phyloP scores from a whole-genome alignment of 2,888 invertebrate species.

The Timema podura region DNA sequence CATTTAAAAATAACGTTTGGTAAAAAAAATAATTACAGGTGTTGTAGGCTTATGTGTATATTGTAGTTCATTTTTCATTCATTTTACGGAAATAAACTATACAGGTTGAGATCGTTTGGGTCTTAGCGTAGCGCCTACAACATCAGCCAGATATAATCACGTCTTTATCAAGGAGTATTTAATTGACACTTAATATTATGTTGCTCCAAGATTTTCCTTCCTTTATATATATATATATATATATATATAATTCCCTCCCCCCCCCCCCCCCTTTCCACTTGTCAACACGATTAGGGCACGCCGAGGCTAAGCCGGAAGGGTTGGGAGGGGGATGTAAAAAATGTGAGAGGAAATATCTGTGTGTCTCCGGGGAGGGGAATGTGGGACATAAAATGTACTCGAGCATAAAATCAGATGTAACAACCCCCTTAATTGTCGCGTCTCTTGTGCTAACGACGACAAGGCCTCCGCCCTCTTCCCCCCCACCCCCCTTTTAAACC shows the following conservation, averaged over 20 bases:
- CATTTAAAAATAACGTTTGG: too few species aligned
- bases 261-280: background rate
- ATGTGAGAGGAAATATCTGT: background rate
- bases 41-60: too few species aligned
- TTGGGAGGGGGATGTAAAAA: constrained; percentile 15
- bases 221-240: background rate
- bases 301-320: constrained; percentile 12
- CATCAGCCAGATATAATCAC: too few species aligned
- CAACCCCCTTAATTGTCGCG: constrained; percentile 27
- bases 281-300: constrained; percentile 23
- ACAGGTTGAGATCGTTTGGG: too few species aligned
- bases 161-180: too few species aligned
- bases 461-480: constrained; percentile 9
- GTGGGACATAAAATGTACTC: constrained; percentile 21
- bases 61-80: too few species aligned
- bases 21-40: too few species aligned
- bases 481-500: constrained; percentile 5
- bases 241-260: constrained; percentile 13
- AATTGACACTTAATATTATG: too few species aligned
- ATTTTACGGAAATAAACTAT: too few species aligned
- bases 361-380: background rate
- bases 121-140: too few species aligned
- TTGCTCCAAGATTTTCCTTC: too few species aligned
- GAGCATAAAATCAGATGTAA: constrained; percentile 26
- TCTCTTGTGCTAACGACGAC: constrained; percentile 12